These are phyloP conservation scores for Koerneria pararmatus DNA, from an alignment of 2,888 invertebrate genomes.

Conservation along the genomic window DNA sequence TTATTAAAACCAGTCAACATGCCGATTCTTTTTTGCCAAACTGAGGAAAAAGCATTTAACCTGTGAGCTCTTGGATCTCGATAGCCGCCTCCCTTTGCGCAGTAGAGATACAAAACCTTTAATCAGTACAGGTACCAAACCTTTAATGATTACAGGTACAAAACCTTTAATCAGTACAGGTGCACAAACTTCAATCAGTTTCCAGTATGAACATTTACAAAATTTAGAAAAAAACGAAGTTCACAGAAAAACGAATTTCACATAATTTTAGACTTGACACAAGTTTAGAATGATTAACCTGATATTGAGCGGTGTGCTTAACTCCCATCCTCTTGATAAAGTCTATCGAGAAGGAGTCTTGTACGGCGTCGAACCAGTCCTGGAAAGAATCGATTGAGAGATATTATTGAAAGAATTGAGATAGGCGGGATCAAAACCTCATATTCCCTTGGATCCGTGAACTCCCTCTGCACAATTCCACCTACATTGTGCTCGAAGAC, in stretches of 20 bases:
- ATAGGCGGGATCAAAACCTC: constrained; percentile 19
- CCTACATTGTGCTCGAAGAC: constrained; percentile 29
- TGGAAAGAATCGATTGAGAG: constrained; percentile 3
- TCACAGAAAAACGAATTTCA: no score
- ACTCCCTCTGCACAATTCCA: constrained; percentile 31
- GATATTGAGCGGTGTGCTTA: constrained; percentile 26
- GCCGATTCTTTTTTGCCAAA: no score
- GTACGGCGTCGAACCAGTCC: constrained; percentile 37
- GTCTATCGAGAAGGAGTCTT: constrained; percentile 33
- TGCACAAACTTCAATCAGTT: no score
- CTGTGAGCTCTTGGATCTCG: constrained; percentile 21
- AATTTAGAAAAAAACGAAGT: no score
- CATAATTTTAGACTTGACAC: no score
- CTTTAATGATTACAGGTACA: constrained; percentile 31
- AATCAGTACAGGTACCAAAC: no score
- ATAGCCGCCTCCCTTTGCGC: constrained; percentile 27
- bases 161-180: constrained; percentile 21
- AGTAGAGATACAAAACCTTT: constrained; percentile 31
- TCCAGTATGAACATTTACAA: no score
- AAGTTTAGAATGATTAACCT: no score
- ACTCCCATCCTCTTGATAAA: constrained; percentile 32
- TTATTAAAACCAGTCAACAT: no score
- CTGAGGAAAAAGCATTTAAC: no score
- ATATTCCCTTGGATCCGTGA: constrained; percentile 28
- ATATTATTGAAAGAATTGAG: neutral